phyloP scores from a whole-genome alignment of 1,140 invertebrate genomes.

The Araneus ventricosus region DNA sequence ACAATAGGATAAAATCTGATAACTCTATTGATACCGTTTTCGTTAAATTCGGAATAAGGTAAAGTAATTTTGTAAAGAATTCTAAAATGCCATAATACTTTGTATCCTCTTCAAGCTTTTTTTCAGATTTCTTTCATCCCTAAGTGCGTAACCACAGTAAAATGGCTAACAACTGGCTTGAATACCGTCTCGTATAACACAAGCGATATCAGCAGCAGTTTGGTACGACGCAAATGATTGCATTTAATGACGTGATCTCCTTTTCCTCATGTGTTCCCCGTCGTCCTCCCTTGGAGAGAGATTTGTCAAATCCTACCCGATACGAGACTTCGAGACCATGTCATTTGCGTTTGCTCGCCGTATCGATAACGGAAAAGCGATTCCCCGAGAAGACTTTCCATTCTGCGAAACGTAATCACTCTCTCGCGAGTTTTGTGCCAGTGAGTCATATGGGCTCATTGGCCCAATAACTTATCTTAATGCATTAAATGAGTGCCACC shows the following conservation, averaged over 20 bases:
- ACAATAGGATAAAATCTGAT: too few relatives aligned
- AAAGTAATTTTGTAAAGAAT: too few relatives aligned
- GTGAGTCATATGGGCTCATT: neutral
- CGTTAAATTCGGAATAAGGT: too few relatives aligned
- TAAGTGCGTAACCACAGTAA: neutral
- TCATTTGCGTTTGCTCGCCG: neutral
- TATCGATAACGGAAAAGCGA: slow-evolving; percentile 33
- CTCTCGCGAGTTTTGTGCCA: neutral
- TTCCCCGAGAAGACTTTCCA: neutral
- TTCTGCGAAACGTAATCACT: neutral
- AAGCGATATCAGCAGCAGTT: neutral
- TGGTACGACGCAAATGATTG: neutral
- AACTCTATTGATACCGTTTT: too few relatives aligned
- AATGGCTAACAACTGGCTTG: neutral
- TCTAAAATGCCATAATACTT: too few relatives aligned
- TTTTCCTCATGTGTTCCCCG: neutral
- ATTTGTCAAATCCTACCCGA: neutral
- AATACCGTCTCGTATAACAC: neutral
- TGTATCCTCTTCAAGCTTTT: too few relatives aligned
- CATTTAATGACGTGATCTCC: slow-evolving; percentile 3
- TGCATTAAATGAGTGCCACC: neutral
- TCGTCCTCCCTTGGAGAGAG: neutral
- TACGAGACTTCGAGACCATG: neutral
- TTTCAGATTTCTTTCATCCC: neutral
- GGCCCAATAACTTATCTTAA: neutral